Evolutionary conservation across 2,797 vertebrate genomes (phyloP), one percentile per base, ranked within the genome.

Genomic region (Aythya fuligula): DNA sequence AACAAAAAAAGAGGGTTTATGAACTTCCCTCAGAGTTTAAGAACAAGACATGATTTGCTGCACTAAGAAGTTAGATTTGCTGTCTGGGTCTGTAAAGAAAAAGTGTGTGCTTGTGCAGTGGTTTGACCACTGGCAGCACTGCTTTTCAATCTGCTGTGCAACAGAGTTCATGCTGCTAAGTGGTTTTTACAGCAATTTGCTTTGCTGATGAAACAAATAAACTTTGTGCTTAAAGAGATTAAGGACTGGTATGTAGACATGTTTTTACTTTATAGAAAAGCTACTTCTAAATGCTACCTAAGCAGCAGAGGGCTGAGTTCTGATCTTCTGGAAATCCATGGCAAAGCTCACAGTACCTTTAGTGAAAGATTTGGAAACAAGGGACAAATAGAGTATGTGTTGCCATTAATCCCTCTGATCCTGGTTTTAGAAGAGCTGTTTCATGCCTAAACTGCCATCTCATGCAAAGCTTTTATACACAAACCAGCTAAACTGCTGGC

Each of bases 121-220:
- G 39, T 84, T 47, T 83, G 62, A 75, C 75, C 66, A 38, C 39
- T 69, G 90, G 22, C 43, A 80, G 72, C 65, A 47, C 7, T 49
- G 74, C 56, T 94, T 62, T 65, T 60, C 58, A 80, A 15, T 82
- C 20, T 69, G 25, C 22, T 54, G 45, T 66, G 39, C 19, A 60
- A 90, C 71, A 82, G 43, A 75, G 80, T 16, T 58, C 41, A 28
- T 0, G 0, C 47, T 57, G 62, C 56, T 80, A 87, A 88, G 60
- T 30, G 47, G 1, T 54, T 94, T 85, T 89, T 76, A 62, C 20
- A 87, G 62, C 74, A 85, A 74, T 91, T 96, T 89, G 41, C 38
- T 76, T 36, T 45, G 54, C 47, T 1, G 8, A 53, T 51, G 34
- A 58, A 84, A 71, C 41, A 84, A 75, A 75, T 18, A n/a, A 0